phyloP scores from a whole-genome alignment of 2,888 invertebrate genomes.

The Hyalella azteca region DNA sequence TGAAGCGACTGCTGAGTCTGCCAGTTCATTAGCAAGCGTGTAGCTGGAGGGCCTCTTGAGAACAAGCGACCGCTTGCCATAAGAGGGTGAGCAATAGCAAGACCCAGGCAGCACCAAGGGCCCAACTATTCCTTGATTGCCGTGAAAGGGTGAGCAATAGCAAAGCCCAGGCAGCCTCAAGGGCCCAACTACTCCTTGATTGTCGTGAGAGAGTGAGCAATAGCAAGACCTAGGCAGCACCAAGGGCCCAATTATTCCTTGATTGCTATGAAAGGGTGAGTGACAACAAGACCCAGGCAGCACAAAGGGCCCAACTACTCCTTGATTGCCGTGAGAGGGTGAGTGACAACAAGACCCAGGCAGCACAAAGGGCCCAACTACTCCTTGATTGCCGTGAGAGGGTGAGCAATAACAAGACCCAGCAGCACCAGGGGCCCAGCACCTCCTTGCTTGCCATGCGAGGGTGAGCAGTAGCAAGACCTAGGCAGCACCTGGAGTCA shows the following conservation, averaged over 20 bases:
- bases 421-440: no score
- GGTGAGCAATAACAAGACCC: no score
- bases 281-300: not conserved
- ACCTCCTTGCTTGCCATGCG: no score
- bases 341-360: no score
- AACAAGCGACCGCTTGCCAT: not conserved
- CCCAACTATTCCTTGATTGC: not conserved
- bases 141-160: not conserved
- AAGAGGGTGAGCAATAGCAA: not conserved
- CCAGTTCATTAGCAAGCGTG: constrained; percentile 24
- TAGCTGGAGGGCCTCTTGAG: not conserved
- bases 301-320: not conserved
- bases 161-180: not conserved
- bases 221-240: not conserved
- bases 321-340: not conserved
- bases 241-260: not conserved
- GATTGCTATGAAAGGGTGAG: not conserved
- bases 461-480: constrained; percentile 2
- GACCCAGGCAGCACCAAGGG: not conserved
- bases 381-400: no score
- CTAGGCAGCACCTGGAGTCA: not conserved
- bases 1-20: not conserved
- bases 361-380: no score
- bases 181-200: not conserved
- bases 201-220: not conserved